Base-by-base conservation (phyloP, 2,113 vertebrate species). In the Oreochromis niloticus region DNA sequence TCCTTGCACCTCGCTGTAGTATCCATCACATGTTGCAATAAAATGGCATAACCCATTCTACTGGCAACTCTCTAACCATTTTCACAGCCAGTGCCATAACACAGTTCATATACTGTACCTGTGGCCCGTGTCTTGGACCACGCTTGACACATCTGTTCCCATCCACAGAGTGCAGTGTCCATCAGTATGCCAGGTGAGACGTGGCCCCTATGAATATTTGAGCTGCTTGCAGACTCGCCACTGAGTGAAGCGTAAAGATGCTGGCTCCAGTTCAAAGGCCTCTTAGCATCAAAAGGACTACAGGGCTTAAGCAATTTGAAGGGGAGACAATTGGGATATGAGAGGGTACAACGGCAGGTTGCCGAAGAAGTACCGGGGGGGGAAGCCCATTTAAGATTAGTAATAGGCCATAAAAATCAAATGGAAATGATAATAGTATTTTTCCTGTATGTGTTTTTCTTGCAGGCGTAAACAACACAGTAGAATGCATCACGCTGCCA, bases 241-340 rank as follows among this genome's bases (percentile, higher is more conserved):
- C 79, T 66, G 39, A 88, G 80, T 16, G 9, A 68, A 24, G 85
- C 41, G 34, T 91, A 83, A 83, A 92, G 88, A 92, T 87, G 78
- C 85, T 88, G 88, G 90, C 93, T 85, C 39, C 85, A 88, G 90
- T 94, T 95, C 94, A 95, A 94, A 95, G 92, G 89, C 83, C 94
- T 92, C 85, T 93, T 93, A 92, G 89, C 91, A 94, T 95, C 91
- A 93, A 94, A 95, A 92, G 63, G 61, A 91, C 83, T 68, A 80
- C 75, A 86, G 79, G 55, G 68, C 81, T 50, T 43, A 85, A 81
- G 89, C 75, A 82, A 87, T 89, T 92, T 89, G 46, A 80, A 75
- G 22, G 6, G 86, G 43, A 73, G 43, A 87, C 52, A 71, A 78
- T 6, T 32, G n/a, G 10, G 27, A 83, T 68, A 43, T 34, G 17